Conservation (phyloP, 1,140 invertebrate genomes). For the Monomorium pharaonis region DNA sequence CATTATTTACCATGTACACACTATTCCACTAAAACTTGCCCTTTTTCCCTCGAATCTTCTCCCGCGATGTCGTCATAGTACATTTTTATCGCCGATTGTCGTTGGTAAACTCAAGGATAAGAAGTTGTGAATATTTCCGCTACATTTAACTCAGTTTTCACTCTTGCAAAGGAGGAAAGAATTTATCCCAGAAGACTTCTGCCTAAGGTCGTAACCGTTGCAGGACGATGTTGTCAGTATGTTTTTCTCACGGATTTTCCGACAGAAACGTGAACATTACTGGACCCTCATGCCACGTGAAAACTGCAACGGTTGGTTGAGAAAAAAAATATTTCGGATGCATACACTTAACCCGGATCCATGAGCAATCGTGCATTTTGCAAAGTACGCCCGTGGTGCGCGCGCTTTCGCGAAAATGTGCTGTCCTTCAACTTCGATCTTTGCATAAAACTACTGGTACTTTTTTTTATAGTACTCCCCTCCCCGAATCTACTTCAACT, state of each 20-base stretch:
- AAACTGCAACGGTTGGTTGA: neutral
- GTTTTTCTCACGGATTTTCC: neutral
- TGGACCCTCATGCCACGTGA: too few relatives aligned
- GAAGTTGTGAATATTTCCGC: neutral
- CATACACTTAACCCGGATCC: constrained; percentile 1
- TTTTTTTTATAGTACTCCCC: constrained; percentile 26
- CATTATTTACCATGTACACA: too few relatives aligned
- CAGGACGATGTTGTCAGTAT: neutral
- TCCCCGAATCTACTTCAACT: neutral
- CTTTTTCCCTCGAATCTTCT: neutral
- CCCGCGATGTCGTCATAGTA: neutral
- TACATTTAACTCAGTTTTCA: neutral
- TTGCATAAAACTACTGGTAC: neutral
- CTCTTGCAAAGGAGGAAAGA: neutral
- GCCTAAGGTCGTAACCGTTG: neutral
- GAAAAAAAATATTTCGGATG: neutral
- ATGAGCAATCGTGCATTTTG: constrained; percentile 7
- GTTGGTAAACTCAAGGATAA: neutral
- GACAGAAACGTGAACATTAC: neutral
- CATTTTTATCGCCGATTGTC: neutral
- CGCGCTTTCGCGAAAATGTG: neutral
- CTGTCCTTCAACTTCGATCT: constrained; percentile 17
- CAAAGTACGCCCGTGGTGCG: neutral
- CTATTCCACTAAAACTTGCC: neutral
- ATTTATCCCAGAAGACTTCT: neutral